A percentile compares a stretch with the other conserved stretches of the same genome.
Conservation (phyloP, 2,888 invertebrate genomes). For the Heterodera filipjevi region DNA sequence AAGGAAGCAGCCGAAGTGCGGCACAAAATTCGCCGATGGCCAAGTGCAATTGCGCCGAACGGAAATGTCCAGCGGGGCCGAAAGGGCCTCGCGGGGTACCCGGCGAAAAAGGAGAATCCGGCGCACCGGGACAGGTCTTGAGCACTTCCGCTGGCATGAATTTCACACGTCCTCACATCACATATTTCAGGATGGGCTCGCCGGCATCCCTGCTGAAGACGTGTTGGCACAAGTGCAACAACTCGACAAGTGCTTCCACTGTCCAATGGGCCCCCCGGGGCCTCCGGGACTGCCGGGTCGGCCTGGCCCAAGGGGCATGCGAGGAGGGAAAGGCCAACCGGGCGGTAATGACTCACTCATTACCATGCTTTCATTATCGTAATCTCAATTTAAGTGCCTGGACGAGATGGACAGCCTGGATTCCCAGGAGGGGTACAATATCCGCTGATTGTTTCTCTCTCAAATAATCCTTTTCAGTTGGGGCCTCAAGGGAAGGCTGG, state of each 20-base stretch:
- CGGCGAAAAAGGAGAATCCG: slow-evolving; percentile 58
- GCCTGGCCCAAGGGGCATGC: slow-evolving; percentile 59
- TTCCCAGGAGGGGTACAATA: slow-evolving; percentile 35
- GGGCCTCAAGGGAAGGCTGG: slow-evolving; percentile 35
- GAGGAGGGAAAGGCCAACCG: slow-evolving; percentile 32
- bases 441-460: neutral
- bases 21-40: neutral
- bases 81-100: slow-evolving; percentile 50
- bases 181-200: slow-evolving; percentile 48
- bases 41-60: slow-evolving; percentile 31
- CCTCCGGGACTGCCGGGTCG: slow-evolving; percentile 57
- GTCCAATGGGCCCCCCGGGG: slow-evolving; percentile 59
- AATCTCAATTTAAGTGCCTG: slow-evolving; percentile 42
- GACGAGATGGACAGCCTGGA: slow-evolving; percentile 60
- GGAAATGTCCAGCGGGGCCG: slow-evolving; percentile 25
- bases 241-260: slow-evolving; percentile 60
- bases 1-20: neutral
- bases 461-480: slow-evolving; percentile 18
- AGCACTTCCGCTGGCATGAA: neutral
- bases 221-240: slow-evolving; percentile 56
- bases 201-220: slow-evolving; percentile 58
- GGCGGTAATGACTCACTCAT: neutral
- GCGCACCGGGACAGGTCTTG: slow-evolving; percentile 49
- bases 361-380: neutral
- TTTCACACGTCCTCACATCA: neutral